These are phyloP conservation scores for Psettodes erumei DNA, from an alignment of 2,113 vertebrate genomes.

Conservation along the genomic window DNA sequence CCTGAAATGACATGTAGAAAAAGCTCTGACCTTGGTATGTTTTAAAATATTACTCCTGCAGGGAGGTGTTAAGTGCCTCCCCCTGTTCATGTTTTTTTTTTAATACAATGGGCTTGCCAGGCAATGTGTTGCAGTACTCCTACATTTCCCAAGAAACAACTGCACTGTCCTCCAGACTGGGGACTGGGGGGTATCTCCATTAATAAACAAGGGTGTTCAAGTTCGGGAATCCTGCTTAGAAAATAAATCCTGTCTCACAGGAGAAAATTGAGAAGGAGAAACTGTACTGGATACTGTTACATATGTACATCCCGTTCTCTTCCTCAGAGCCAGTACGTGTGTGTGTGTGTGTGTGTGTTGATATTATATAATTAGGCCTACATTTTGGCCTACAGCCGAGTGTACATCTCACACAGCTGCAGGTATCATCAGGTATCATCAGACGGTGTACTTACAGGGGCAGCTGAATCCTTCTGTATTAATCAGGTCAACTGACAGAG, in stretches of 20 bases:
- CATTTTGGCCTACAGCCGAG: slow-evolving; percentile 5
- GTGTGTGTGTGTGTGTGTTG: slow-evolving; percentile 2
- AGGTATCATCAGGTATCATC: background rate
- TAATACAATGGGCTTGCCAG: background rate
- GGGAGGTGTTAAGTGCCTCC: too few relatives aligned
- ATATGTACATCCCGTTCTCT: slow-evolving; percentile 65
- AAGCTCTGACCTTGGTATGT: background rate
- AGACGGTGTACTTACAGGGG: background rate
- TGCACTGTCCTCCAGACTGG: background rate
- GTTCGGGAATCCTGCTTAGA: slow-evolving; percentile 1
- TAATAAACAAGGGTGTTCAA: slow-evolving; percentile 23
- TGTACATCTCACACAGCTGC: slow-evolving; percentile 49
- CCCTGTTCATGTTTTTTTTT: too few relatives aligned
- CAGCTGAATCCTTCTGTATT: slow-evolving; percentile 1
- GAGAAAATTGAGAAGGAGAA: slow-evolving; percentile 3
- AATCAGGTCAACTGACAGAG: background rate
- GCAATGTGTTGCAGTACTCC: background rate
- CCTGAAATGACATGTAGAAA: background rate
- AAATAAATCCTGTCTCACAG: slow-evolving; percentile 30
- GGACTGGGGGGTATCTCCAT: slow-evolving; percentile 1
- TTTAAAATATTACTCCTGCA: slow-evolving; percentile 1
- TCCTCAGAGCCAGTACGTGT: background rate
- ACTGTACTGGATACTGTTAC: slow-evolving; percentile 13
- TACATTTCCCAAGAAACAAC: background rate
- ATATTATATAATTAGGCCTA: slow-evolving; percentile 54